Evolutionary conservation across 2,113 vertebrate species (phyloP).

Genomic region (Dasypus novemcinctus): DNA sequence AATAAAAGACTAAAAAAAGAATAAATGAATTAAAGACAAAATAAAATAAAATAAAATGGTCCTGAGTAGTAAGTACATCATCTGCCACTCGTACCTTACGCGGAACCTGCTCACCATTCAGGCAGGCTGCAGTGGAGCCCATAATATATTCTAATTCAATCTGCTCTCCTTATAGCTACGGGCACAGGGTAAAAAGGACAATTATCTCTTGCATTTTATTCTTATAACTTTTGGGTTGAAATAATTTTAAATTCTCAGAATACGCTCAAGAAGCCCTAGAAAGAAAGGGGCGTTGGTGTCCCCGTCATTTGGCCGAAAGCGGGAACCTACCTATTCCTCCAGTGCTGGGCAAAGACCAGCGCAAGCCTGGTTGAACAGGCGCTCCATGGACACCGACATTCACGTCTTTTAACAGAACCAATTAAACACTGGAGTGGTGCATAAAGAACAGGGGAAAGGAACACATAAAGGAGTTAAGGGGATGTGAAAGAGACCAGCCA

Average conservation of each 20-base stretch:
- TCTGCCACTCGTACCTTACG: background rate
- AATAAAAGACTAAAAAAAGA: too few species aligned
- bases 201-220: background rate
- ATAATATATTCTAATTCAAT: constrained; percentile 30
- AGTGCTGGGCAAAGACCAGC: fast-evolving
- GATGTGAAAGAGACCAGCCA: background rate
- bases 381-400: background rate
- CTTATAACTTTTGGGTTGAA: background rate
- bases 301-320: fast-evolving
- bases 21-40: too few species aligned
- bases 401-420: background rate
- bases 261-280: background rate
- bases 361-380: fast-evolving
- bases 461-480: too few species aligned
- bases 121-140: background rate
- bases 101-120: background rate
- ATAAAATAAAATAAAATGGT: too few species aligned
- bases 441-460: background rate
- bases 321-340: fast-evolving
- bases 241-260: constrained; percentile 17
- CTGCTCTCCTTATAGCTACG: constrained; percentile 26
- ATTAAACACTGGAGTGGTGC: background rate
- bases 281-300: background rate
- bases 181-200: constrained; percentile 51
- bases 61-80: background rate